These are phyloP conservation scores for Morus bassanus DNA, from an alignment of 2,797 vertebrate species.

Conservation along the genomic window DNA sequence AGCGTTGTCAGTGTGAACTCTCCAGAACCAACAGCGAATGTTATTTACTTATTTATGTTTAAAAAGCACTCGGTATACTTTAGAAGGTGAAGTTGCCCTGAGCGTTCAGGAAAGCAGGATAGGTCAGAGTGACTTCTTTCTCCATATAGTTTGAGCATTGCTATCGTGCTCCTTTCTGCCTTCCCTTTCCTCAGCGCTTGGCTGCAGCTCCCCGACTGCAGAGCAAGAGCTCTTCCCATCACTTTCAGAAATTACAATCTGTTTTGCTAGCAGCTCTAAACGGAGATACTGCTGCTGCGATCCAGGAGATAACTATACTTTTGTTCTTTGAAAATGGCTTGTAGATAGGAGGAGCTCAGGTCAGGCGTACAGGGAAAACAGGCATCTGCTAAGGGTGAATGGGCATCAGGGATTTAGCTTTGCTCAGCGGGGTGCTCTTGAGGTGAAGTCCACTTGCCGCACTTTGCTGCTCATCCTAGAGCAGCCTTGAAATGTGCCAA, in stretches of 20 bases:
- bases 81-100: background rate
- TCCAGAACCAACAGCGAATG: background rate
- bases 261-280: background rate
- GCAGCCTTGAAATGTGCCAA: background rate
- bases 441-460: background rate
- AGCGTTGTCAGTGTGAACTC: background rate
- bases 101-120: background rate
- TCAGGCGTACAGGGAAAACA: background rate
- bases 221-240: background rate
- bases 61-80: rapidly evolving
- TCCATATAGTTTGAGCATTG: rapidly evolving
- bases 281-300: background rate
- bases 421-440: background rate
- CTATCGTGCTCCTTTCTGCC: background rate
- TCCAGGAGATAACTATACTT: background rate
- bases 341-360: background rate
- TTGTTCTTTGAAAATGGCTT: background rate
- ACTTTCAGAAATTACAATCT: background rate
- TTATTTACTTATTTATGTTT: background rate
- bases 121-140: background rate
- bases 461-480: background rate
- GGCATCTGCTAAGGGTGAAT: rapidly evolving
- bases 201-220: background rate
- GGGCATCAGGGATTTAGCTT: background rate
- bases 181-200: background rate